Evolutionary conservation across 2,113 vertebrate genomes (phyloP).

Genomic region (Anoura caudifer): DNA sequence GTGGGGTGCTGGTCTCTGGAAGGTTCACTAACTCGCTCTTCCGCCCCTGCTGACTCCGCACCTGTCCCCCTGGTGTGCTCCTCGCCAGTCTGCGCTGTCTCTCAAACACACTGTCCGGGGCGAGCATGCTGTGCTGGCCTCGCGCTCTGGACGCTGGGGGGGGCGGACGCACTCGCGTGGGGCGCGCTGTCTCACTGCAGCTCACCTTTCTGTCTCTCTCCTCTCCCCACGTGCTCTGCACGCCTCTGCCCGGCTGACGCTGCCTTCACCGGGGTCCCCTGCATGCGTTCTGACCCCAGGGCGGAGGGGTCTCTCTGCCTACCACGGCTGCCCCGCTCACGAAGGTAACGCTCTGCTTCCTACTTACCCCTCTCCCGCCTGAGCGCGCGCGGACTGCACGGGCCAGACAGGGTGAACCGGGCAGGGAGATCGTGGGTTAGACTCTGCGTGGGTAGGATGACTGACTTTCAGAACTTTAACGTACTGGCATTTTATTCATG

Average conservation of each 20-base stretch:
- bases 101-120: slow-evolving; percentile 60
- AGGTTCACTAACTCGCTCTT: not conserved
- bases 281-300: slow-evolving; percentile 91
- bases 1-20: not conserved
- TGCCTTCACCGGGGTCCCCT: slow-evolving; percentile 92
- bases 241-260: slow-evolving; percentile 84
- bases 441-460: not conserved
- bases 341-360: slow-evolving; percentile 89
- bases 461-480: not conserved
- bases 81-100: slow-evolving; percentile 57
- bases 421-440: no score
- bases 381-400: no score
- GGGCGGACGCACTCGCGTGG: slow-evolving; percentile 53
- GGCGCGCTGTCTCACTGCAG: slow-evolving; percentile 78
- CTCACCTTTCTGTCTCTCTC: slow-evolving; percentile 90
- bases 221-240: slow-evolving; percentile 83
- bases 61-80: slow-evolving; percentile 49
- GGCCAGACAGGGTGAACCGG: fast-evolving
- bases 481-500: not conserved
- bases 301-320: slow-evolving; percentile 98
- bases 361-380: not conserved
- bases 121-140: slow-evolving; percentile 28
- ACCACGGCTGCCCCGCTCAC: slow-evolving; percentile 92
- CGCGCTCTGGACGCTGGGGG: slow-evolving; percentile 51
- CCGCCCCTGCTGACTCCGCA: slow-evolving; percentile 48